These are phyloP conservation scores for Arnoldichthys spilopterus DNA, from an alignment of 2,797 vertebrate species.

Conservation along the genomic window DNA sequence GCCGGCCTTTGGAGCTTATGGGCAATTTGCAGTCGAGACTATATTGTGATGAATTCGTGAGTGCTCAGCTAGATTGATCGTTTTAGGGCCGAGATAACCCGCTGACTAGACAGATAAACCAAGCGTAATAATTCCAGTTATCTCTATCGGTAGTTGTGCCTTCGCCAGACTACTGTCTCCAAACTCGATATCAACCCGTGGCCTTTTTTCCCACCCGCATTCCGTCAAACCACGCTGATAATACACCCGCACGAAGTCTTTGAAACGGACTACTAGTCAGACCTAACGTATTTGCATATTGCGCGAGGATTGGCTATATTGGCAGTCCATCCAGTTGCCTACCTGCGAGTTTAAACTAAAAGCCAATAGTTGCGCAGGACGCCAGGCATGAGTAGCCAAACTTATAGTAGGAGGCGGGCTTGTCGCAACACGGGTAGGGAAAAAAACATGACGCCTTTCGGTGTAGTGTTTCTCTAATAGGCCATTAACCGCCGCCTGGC, in stretches of 20 bases:
- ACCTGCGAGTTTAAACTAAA: background rate
- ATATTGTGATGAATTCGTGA: slow-evolving; percentile 24
- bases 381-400: background rate
- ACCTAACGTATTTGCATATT: background rate
- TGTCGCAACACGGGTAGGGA: background rate
- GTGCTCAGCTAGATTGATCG: slow-evolving; percentile 22
- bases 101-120: slow-evolving; percentile 39
- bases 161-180: slow-evolving; percentile 66
- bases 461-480: slow-evolving; percentile 65
- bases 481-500: slow-evolving; percentile 63
- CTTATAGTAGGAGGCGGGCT: background rate
- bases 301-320: background rate
- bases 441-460: background rate
- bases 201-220: background rate
- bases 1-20: background rate
- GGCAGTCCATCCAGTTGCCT: background rate
- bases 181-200: slow-evolving; percentile 15
- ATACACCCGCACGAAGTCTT: background rate
- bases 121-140: slow-evolving; percentile 48
- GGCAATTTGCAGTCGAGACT: slow-evolving; percentile 30
- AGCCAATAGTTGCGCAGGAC: background rate
- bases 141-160: slow-evolving; percentile 47
- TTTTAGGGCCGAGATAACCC: slow-evolving; percentile 31
- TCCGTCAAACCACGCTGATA: background rate
- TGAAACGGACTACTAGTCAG: background rate